Evolutionary conservation across 1,140 invertebrate species (phyloP), one percentile per base, ranked within the genome.

Genomic region (Macrocentrus cingulum): DNA sequence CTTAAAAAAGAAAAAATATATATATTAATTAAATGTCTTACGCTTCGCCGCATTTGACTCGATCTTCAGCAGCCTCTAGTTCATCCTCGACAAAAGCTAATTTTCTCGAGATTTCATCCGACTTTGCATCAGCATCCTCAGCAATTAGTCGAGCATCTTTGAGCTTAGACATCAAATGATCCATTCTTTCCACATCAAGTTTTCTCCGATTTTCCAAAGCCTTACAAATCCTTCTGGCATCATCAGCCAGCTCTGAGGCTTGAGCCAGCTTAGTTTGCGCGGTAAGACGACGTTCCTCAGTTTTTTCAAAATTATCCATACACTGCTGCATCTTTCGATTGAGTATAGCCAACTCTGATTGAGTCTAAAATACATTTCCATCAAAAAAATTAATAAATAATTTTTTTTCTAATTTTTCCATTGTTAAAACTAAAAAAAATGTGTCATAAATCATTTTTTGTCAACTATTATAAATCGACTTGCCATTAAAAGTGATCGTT

Each of bases 51-150:
- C 87, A 88, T 80, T 93, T 91, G 56, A 91, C 87, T 69, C 91
- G 84, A 71, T 92, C 89, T 77, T 93, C 91, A 68, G 91, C 89
- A 66, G 89, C 84, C 80, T 93, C 91, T 57, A 93, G 82, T 79
- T 94, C 91, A 67, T 91, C 91, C 76, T 93, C 91, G 82, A 92
- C 91, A 80, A 91, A 91, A 66, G 91, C 90, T 80, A 93, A 82
- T 81, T 93, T 92, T 81, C 89, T 86, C 65, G 91, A 90, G 65
- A 92, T 90, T 80, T 91, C 89, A 74, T 91, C 90, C 60, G 88
- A 91, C 82, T 91, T 91, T 56, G 85, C 75, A 70, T 91, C 89
- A 63, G 89, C 88, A 66, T 91, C 89, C 72, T 91, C 89, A 59
- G 89, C 88, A 62, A 90, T 84, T 55, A 87, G 78, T 72, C 86